Base-by-base conservation (phyloP, 2,888 invertebrate species). In the Mimachlamys varia region DNA sequence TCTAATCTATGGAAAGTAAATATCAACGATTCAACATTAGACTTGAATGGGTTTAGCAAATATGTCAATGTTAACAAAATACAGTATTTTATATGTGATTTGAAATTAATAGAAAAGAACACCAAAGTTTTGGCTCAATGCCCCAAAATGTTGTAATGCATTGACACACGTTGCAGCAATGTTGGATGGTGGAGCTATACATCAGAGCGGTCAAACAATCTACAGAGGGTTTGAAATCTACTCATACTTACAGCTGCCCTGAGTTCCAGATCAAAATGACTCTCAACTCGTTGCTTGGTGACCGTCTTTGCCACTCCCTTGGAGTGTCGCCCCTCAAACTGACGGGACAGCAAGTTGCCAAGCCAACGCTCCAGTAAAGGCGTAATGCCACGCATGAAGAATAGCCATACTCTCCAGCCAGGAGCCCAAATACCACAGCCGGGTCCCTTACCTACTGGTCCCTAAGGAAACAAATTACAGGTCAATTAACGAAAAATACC, bases 271-370 rank as follows among this genome's bases (percentile, higher is more conserved):
- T 99, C 99, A 97, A 99, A 99, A 97, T 99, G 99, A 88, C 99
- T 99, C 96, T 99, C 99, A 0, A 99, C 99, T 95, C 99, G 98
- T 97, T 99, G 99, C 96, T 99, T 99, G 0, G 99, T 99, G 12
- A 99, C 99, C 0, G 99, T 99, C 97, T 99, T 99, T 0, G 99
- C 99, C 1, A 99, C 99, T 94, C 99, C 99, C 97, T 99, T 99
- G 0, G 99, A 99, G 97, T 99, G 99, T 94, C 99, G 98, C 90
- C 99, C 99, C 97, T 99, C 99, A 96, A 99, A 99, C 97, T 99
- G 99, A 94, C 99, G 98, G 0, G 99, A 99, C 88, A 99, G 97
- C 95, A 99, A 97, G 97, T 99, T 99, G 27, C 99, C 99, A n/a
- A 99, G 97, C 99, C 99, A 99, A 89, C 99, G 97, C 97, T 99